A percentile compares a stretch with the other conserved stretches of the same genome.
Evolutionary conservation across 1,140 invertebrate genomes (phyloP).

Genomic region (Hyposmocoma kahamanoa): DNA sequence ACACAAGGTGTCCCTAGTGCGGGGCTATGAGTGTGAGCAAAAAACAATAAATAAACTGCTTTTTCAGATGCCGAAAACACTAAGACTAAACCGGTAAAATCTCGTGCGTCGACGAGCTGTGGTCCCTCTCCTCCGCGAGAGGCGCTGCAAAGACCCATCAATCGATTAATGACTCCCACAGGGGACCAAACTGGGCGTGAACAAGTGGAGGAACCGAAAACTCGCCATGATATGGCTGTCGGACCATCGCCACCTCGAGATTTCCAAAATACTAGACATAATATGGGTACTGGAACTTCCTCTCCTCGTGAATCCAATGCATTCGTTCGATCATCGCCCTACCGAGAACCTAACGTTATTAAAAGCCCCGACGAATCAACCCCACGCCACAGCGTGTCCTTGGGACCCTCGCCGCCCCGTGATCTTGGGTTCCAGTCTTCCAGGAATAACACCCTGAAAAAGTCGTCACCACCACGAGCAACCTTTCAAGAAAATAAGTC

Average conservation of each 20-base stretch:
- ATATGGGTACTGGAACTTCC: constrained; percentile 15
- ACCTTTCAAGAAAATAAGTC: constrained; percentile 52
- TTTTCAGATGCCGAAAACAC: constrained; percentile 22
- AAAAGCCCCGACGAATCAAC: constrained; percentile 15
- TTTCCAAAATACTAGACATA: constrained; percentile 16
- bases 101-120: constrained; percentile 74
- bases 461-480: constrained; percentile 5
- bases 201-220: constrained; percentile 10
- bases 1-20: too few species aligned
- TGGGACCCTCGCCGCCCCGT: constrained; percentile 54
- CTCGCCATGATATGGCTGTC: constrained; percentile 46
- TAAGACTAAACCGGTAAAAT: constrained; percentile 26
- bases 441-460: constrained; percentile 2
- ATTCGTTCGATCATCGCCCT: constrained; percentile 20
- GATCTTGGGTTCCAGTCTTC: constrained; percentile 9
- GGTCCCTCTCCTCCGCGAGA: constrained; percentile 74
- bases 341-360: constrained; percentile 13
- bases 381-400: constrained; percentile 41
- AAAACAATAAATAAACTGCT: constrained; percentile 1
- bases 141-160: constrained; percentile 30
- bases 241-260: constrained; percentile 59
- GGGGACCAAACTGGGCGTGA: constrained; percentile 25
- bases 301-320: constrained; percentile 14
- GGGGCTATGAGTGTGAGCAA: neutral
- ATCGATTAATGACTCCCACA: constrained; percentile 35